Evolutionary conservation across 2,113 vertebrate genomes (phyloP), one percentile per base, ranked within the genome.

Genomic region (Carollia perspicillata): DNA sequence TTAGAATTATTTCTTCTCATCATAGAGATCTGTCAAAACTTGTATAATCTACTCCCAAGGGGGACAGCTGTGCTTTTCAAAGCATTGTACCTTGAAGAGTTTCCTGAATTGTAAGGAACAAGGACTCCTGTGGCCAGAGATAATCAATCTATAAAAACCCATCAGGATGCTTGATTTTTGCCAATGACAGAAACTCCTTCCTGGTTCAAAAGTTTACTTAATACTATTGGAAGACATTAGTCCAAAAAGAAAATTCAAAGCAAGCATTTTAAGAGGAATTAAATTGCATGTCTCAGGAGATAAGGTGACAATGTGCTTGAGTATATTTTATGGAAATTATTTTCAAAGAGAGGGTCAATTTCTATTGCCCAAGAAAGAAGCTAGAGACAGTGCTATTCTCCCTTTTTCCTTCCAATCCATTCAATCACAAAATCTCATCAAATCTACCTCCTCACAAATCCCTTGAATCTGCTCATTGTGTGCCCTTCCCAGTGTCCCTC

Each of bases 1-100:
- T 93, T 78, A 81, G 68, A 89, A 69, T 90, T 84, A 83, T 81
- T 95, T 90, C 66, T 93, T 93, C 18, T 86, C 4, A n/a, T 44
- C 47, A 35, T 33, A 91, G 30, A 89, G 53, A 69, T 84, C 18
- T 84, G 49, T 84, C 75, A 74, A 97, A 95, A 75, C 49, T 8
- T 13, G 74, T 22, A 66, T 51, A 71, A 91, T 93, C 16, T 14
- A 80, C n/a, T 58, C 42, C 63, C 26, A 35, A 13, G 6, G 28
- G 63, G n/a, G 22, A 55, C 16, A 75, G 20, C 28, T 60, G 8
- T 26, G 23, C 17, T 51, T 91, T 86, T 93, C 30, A 84, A 80
- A 77, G 9, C 47, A 71, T 40, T 65, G 10, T 30, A 66, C 12
- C 47, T 35, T 51, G 69, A 89, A 93, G 63, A 53, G 23, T 66